Evolutionary conservation across 2,797 vertebrate species (phyloP).

Genomic region (Poecilia gillii): DNA sequence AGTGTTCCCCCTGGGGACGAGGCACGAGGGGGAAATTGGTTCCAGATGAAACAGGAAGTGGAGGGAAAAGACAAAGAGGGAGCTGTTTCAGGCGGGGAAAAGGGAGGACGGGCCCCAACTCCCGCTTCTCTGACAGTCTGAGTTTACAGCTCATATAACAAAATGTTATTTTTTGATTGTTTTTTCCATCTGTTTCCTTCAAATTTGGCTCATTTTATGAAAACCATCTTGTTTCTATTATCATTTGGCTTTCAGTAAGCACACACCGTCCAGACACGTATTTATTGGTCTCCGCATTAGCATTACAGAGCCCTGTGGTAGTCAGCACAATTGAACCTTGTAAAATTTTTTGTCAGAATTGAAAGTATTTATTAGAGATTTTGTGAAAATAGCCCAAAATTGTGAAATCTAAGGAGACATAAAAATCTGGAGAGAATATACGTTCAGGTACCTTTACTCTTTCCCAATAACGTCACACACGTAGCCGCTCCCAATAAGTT

Average conservation of each 20-base stretch:
- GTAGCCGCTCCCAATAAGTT: no score
- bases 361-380: not conserved
- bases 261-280: conserved; percentile 40
- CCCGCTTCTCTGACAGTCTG: conserved; percentile 19
- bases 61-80: conserved; percentile 77
- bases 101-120: conserved; percentile 41
- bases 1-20: conserved; percentile 73
- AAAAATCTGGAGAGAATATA: not conserved
- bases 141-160: conserved; percentile 37
- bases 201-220: not conserved
- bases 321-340: not conserved
- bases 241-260: not conserved
- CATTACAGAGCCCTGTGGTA: not conserved
- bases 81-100: conserved; percentile 67
- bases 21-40: conserved; percentile 82
- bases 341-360: not conserved
- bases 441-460: no score
- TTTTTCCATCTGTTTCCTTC: conserved; percentile 34
- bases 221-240: not conserved
- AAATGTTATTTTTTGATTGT: not conserved
- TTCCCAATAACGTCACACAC: no score
- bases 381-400: not conserved
- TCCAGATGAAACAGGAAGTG: conserved; percentile 83
- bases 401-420: not conserved
- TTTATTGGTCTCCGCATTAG: conserved; percentile 19